Evolutionary conservation across 2,888 invertebrate genomes (phyloP).

Genomic region (Tiphia femorata): DNA sequence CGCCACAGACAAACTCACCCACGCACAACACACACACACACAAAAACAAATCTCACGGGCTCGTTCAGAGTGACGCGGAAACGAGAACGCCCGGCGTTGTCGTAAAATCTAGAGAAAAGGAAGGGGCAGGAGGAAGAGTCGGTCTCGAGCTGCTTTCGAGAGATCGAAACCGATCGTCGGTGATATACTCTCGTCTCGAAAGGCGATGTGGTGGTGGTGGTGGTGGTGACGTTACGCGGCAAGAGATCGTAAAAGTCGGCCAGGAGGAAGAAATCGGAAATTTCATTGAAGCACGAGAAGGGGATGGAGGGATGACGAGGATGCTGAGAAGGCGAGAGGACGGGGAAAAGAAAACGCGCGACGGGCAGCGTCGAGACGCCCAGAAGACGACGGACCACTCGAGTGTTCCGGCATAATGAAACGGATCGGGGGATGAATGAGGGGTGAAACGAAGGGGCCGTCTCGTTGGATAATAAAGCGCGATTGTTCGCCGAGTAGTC

Average conservation of each 20-base stretch:
- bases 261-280: conserved; percentile 12
- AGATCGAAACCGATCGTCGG: too few relatives aligned
- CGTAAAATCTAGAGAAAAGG: conserved; percentile 11
- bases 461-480: conserved; percentile 46
- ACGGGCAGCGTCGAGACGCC: neutral
- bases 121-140: neutral
- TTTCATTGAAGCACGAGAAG: conserved; percentile 1
- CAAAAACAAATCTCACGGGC: too few relatives aligned
- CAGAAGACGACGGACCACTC: conserved; percentile 22
- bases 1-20: conserved; percentile 13
- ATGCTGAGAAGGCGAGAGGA: neutral
- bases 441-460: too few relatives aligned
- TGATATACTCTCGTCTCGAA: too few relatives aligned
- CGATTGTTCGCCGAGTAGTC: conserved; percentile 41
- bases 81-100: too few relatives aligned
- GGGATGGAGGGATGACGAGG: neutral
- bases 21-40: too few relatives aligned
- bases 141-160: too few relatives aligned
- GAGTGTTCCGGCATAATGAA: conserved; percentile 38
- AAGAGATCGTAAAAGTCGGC: neutral
- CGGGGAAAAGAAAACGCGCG: neutral
- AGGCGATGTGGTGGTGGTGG: too few relatives aligned
- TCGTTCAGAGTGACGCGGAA: too few relatives aligned
- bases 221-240: neutral
- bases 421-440: conserved; percentile 25